Conservation (phyloP, 2,888 invertebrate genomes). For the Nephrotoma flavescens region DNA sequence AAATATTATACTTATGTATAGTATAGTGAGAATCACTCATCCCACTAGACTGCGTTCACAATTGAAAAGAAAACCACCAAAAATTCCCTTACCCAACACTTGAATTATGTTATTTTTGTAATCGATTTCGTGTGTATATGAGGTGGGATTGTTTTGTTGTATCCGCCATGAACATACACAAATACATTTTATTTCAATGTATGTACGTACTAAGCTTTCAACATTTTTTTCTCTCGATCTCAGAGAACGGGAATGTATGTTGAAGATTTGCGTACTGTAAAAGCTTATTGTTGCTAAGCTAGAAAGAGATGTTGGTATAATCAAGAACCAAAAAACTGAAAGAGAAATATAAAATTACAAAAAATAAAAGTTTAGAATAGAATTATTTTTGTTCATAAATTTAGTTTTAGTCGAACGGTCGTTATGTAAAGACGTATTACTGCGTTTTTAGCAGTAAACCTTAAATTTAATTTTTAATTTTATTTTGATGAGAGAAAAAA, state of each 20-base stretch:
- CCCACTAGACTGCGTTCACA: neutral
- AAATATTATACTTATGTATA: neutral
- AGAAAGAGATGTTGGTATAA: neutral
- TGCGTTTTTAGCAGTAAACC: constrained; percentile 1
- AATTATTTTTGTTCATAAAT: neutral
- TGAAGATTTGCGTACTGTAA: neutral
- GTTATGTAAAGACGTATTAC: neutral
- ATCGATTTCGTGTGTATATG: neutral
- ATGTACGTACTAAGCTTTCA: no score
- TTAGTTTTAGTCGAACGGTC: constrained; percentile 5
- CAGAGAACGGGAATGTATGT: no score
- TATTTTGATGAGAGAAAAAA: neutral
- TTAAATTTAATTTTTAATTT: neutral
- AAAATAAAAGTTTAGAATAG: neutral
- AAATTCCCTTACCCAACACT: neutral
- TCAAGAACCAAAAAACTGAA: neutral
- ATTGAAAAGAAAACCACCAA: neutral
- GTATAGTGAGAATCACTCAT: neutral
- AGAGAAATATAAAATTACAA: neutral
- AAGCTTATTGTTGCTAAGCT: neutral
- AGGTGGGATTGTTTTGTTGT: neutral
- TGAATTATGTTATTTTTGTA: neutral
- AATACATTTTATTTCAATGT: neutral
- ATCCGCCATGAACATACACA: neutral
- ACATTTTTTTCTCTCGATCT: no score